Base-by-base conservation (phyloP, 2,888 invertebrate genomes). In the Mythimna pallens region DNA sequence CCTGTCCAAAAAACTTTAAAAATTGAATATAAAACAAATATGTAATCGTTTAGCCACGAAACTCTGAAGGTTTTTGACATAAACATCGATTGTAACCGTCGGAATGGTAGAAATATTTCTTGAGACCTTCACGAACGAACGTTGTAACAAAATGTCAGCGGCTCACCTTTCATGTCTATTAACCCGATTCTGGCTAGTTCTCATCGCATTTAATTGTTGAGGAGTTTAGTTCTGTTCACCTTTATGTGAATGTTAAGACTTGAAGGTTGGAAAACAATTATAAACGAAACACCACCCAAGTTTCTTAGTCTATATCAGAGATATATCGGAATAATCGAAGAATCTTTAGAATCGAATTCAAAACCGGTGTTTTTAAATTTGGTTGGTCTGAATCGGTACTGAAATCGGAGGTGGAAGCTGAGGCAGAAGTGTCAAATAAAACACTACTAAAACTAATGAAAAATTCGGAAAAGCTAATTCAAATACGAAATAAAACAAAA, bases 91-190 rank as follows among this genome's bases (percentile, higher is more conserved):
- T 70, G 59, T 66, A 47, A n/a, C 54, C 43, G 55, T 73, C 12
- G 59, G 78, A 81, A 73, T 72, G 67, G 64, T 78, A 81, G 52
- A 76, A 65, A 70, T 80, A 77, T 70, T 81, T 68, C 73, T 73
- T 59, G 25, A 73, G 81, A 66, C 79, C 82, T 82, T 82, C 72
- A 70, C 62, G 59, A 81, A 57, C 57, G 59, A 80, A 55, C 65
- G 70, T 77, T 77, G 34, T 5, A 43, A 73, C 64, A 78, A 85
- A 84, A 86, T 86, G 84, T 83, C 86, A 86, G 79, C 22, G 20
- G 76, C 58, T 84, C 80, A 86, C 86, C 86, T 86, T 86, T 86
- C 70, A 70, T 62, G 63, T 47, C 83, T 75, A 83, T 85, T 86
- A 86, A 83, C 86, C 86, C 75, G 77, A 77, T 81, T 86, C 68